Conservation (phyloP, 2,113 vertebrate genomes). For the Macquaria australasica region DNA sequence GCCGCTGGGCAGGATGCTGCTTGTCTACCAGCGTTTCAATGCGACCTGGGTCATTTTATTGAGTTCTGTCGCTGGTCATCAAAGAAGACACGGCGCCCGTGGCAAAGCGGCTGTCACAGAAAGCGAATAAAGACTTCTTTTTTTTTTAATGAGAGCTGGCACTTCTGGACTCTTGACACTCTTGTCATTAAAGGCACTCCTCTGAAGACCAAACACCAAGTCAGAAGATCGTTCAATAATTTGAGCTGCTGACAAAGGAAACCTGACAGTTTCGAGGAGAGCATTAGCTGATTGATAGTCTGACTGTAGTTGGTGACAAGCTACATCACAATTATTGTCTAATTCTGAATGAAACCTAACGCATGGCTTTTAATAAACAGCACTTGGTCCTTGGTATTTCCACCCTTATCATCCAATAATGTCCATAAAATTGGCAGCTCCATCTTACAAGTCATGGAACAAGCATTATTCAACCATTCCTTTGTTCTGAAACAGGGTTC, state of each 20-base stretch:
- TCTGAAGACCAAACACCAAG: conserved; percentile 11
- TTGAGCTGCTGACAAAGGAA: conserved; percentile 28
- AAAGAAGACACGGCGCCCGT: conserved; percentile 34
- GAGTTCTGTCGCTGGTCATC: conserved; percentile 66
- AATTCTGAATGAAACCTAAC: not conserved
- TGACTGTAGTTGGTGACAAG: not conserved
- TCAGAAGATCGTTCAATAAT: not conserved
- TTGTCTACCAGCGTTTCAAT: conserved; percentile 54
- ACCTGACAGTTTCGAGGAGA: conserved; percentile 4
- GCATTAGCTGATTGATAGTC: conserved; percentile 10
- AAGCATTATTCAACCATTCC: not conserved
- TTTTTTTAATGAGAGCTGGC: conserved; percentile 18
- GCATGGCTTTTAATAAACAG: not conserved
- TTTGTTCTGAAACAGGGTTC: not conserved
- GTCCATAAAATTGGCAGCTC: not conserved
- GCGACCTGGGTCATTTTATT: conserved; percentile 62
- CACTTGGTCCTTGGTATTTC: not conserved
- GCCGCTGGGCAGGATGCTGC: conserved; percentile 61
- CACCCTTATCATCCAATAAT: not conserved
- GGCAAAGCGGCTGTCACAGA: conserved; percentile 47
- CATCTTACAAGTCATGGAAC: not conserved
- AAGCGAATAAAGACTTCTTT: conserved; percentile 50
- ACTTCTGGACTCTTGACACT: conserved; percentile 40
- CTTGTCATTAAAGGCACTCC: conserved; percentile 36
- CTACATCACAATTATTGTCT: conserved; percentile 5